Evolutionary conservation across 1,140 invertebrate genomes (phyloP).

Genomic region (Calliphora vicina): DNA sequence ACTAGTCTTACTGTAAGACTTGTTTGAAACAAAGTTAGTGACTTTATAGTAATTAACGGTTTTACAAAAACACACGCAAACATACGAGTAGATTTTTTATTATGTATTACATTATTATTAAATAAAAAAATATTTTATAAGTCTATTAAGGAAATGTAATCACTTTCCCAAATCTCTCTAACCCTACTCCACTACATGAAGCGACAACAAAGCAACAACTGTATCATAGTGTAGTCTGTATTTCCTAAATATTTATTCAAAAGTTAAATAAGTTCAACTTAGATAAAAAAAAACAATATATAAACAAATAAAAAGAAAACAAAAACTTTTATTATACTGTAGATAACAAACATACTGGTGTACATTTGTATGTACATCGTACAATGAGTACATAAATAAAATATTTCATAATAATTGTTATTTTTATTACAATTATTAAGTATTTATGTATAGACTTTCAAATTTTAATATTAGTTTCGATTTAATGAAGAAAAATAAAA

Average conservation of each 20-base stretch:
- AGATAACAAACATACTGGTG: too few relatives aligned
- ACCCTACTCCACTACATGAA: background rate
- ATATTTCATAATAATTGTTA: too few relatives aligned
- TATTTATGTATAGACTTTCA: too few relatives aligned
- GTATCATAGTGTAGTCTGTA: background rate
- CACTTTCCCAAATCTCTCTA: background rate
- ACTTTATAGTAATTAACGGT: constrained; percentile 34
- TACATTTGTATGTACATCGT: too few relatives aligned
- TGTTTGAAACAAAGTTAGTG: constrained; percentile 33
- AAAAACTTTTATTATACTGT: background rate
- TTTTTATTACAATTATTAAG: too few relatives aligned
- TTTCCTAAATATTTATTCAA: background rate
- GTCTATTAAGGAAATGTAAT: background rate
- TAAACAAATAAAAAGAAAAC: background rate
- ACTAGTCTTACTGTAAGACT: constrained; percentile 16
- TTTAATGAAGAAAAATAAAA: too few relatives aligned
- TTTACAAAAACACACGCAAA: constrained; percentile 20
- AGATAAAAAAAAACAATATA: background rate
- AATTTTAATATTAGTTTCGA: too few relatives aligned
- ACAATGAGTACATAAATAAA: too few relatives aligned
- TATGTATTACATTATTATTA: constrained; percentile 14
- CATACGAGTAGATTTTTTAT: constrained; percentile 28
- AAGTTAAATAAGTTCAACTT: background rate
- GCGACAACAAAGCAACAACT: background rate
- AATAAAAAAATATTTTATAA: background rate